Evolutionary conservation across 1,140 invertebrate species (phyloP), one percentile per base, ranked within the genome.

Genomic region (Chironomus striatipennis): DNA sequence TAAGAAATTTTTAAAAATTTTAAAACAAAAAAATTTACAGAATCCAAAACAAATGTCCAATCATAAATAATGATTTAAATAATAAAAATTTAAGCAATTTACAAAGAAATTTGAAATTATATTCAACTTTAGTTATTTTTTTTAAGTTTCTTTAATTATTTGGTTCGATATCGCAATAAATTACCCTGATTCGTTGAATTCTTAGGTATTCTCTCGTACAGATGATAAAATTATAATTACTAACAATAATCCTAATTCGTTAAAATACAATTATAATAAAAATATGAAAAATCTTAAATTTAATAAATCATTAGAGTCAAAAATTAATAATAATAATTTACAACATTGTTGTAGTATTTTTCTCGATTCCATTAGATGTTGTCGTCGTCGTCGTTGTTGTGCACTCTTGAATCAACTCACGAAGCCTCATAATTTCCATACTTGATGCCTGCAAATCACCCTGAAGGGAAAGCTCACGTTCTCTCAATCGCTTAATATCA

Each of bases 401-500:
- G 75, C 89, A 91, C 77, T 95, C 91, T 80, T 94, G 95, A 42
- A 94, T 82, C 76, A 94, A 85, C 77, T 90, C 88, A 76, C 93
- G 86, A 43, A 96, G 85, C 78, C 94, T 88, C 72, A 92, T 82
- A 75, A 97, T 92, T 84, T 97, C 95, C 78, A 93, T 91, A 7
- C 91, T 90, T 0, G 93, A 90, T 0, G 88, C 86, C 0, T 90
- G 87, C 12, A 98, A 83, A 79, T 97, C 94, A 7, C 90, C 88
- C 78, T 96, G 92, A 43, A 97, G 83, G 73, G 89, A 87, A 73
- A 95, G 84, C 81, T 96, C 95, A 80, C 91, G 89, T 80, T 97
- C 94, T 76, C 94, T 89, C 73, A 97, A 83, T 78, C 91, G 90
- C 84, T 96, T 96, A 42, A 98, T 94, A 80, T 98, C 96, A 77